phyloP scores from a whole-genome alignment of 2,113 vertebrate genomes.

The Ochotona princeps region DNA sequence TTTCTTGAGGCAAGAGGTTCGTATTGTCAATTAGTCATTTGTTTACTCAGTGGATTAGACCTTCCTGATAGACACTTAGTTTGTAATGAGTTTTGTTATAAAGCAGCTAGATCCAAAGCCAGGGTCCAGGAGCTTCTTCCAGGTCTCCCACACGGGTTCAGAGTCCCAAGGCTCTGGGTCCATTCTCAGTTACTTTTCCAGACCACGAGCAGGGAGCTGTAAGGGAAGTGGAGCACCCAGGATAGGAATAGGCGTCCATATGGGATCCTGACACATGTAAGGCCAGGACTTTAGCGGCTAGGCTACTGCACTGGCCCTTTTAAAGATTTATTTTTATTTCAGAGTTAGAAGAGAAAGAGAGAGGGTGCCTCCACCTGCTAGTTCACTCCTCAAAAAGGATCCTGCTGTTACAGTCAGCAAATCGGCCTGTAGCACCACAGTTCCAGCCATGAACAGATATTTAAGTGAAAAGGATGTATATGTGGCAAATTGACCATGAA shows the following conservation, averaged over 20 bases:
- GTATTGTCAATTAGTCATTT: constrained; percentile 45
- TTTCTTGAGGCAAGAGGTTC: constrained; percentile 96
- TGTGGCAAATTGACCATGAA: background rate
- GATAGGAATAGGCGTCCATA: no score
- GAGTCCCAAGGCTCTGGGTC: no score
- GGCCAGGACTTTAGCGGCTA: no score
- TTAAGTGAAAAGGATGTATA: background rate
- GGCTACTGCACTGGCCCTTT: no score
- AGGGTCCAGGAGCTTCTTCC: constrained; percentile 41
- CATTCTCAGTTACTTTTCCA: no score
- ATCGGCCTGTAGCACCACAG: background rate
- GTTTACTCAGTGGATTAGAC: background rate
- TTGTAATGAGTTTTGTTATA: constrained; percentile 7
- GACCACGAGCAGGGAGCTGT: no score
- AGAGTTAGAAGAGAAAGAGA: background rate
- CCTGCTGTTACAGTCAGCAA: background rate
- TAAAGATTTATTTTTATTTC: no score
- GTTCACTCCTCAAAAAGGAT: no score
- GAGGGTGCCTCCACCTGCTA: no score
- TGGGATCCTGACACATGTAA: no score
- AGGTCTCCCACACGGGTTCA: no score
- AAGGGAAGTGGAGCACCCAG: no score
- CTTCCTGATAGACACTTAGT: background rate
- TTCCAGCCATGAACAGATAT: background rate
- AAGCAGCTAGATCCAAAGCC: constrained; percentile 17